Percentiles rank a stretch among this genome's conserved stretches.
These are phyloP conservation scores for Nothocercus nigrocapillus DNA, from an alignment of 2,113 vertebrate species.

Conservation along the genomic window DNA sequence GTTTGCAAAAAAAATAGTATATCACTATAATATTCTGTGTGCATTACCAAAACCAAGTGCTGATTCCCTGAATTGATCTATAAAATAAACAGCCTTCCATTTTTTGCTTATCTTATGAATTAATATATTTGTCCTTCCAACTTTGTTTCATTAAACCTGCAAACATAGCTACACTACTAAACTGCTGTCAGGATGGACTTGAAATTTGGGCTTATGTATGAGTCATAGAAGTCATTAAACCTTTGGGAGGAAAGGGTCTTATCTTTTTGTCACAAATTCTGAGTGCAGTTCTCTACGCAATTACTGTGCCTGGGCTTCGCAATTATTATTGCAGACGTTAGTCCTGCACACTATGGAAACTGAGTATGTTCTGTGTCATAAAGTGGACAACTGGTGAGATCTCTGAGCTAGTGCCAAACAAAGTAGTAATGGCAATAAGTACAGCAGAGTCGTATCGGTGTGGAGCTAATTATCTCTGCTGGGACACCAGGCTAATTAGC, in stretches of 20 bases:
- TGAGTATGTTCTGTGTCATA: background rate
- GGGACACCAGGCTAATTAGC: background rate
- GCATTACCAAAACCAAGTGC: background rate
- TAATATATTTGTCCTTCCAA: background rate
- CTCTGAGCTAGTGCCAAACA: background rate
- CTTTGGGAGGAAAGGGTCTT: background rate
- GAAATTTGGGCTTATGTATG: background rate
- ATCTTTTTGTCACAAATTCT: background rate
- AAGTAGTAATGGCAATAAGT: background rate
- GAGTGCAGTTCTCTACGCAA: background rate
- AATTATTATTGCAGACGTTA: background rate
- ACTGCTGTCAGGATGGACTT: background rate
- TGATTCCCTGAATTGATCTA: background rate
- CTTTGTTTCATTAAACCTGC: background rate
- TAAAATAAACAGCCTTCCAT: background rate
- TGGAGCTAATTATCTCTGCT: conserved; percentile 1
- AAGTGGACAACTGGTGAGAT: background rate
- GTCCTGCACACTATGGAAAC: background rate
- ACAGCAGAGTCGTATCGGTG: background rate
- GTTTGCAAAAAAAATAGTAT: background rate
- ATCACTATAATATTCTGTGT: background rate
- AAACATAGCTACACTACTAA: background rate
- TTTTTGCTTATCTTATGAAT: background rate
- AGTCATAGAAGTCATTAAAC: background rate
- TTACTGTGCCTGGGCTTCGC: background rate